Evolutionary conservation across 2,888 invertebrate species (phyloP).

Genomic region (Dioctria linearis): DNA sequence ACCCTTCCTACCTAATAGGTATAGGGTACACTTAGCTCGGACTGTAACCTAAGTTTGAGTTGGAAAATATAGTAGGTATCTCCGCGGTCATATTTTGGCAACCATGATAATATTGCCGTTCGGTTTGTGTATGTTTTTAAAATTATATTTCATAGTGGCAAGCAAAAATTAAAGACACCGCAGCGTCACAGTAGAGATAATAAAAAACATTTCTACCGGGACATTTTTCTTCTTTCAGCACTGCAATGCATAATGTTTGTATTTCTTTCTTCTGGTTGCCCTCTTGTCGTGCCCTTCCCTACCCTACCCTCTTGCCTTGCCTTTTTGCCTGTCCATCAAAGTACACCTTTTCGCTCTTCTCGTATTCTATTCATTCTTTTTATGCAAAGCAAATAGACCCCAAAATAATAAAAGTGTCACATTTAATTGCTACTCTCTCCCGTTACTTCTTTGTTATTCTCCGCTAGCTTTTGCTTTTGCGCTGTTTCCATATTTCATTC

Average conservation of each 20-base stretch:
- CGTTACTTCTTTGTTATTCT: conserved; percentile 39
- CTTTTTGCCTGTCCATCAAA: neutral
- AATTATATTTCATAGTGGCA: too few species aligned
- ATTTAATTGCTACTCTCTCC: conserved; percentile 45
- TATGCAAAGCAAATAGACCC: conserved; percentile 15
- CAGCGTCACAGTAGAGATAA: neutral
- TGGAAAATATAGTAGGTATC: too few species aligned
- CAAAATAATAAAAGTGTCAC: conserved; percentile 45
- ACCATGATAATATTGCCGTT: too few species aligned
- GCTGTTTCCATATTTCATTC: neutral
- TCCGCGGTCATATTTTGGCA: too few species aligned
- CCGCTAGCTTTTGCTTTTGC: neutral
- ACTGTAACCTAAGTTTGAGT: too few species aligned
- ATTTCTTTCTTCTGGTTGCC: too few species aligned
- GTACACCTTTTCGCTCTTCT: conserved; percentile 12
- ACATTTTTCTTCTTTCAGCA: neutral
- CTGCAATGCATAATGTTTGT: neutral
- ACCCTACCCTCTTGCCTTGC: too few species aligned
- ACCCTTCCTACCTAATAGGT: too few species aligned
- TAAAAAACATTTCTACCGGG: neutral
- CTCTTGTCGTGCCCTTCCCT: too few species aligned
- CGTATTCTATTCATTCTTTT: neutral
- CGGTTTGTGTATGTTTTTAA: too few species aligned
- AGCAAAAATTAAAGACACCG: neutral
- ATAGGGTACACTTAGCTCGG: too few species aligned